Conservation (phyloP, 1,140 invertebrate genomes). For the Phocides pigmalion region DNA sequence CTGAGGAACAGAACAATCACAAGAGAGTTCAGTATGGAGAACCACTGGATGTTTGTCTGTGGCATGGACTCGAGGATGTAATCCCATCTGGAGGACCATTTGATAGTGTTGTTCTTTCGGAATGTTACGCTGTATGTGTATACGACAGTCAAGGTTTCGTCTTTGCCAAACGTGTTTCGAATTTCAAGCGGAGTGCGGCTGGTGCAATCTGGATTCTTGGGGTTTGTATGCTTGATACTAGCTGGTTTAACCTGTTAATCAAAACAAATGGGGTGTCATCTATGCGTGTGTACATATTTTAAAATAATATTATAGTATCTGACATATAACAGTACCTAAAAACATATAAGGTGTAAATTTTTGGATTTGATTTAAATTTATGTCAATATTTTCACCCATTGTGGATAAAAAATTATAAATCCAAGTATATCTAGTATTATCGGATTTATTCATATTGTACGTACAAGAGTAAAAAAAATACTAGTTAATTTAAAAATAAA, state of each 20-base stretch:
- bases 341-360: too few species aligned
- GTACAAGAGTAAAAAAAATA: too few species aligned
- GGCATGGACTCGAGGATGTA: conserved; percentile 99
- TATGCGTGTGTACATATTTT: too few species aligned
- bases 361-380: too few species aligned
- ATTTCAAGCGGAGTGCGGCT: conserved; percentile 88
- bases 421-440: too few species aligned
- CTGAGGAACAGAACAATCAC: conserved; percentile 96
- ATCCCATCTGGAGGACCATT: conserved; percentile 99
- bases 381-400: too few species aligned
- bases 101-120: conserved; percentile 91
- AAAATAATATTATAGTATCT: too few species aligned
- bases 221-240: conserved; percentile 88
- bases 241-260: conserved; percentile 89
- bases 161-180: conserved; percentile 80
- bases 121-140: conserved; percentile 96
- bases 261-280: background rate
- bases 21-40: conserved; percentile 95
- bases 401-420: too few species aligned
- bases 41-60: conserved; percentile 99
- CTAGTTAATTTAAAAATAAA: too few species aligned
- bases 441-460: too few species aligned
- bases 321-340: too few species aligned
- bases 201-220: conserved; percentile 82
- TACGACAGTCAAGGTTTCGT: conserved; percentile 87